Percentiles rank a stretch among this genome's conserved stretches.
Conservation (phyloP, 2,113 vertebrate genomes). For the Trachemys scripta region DNA sequence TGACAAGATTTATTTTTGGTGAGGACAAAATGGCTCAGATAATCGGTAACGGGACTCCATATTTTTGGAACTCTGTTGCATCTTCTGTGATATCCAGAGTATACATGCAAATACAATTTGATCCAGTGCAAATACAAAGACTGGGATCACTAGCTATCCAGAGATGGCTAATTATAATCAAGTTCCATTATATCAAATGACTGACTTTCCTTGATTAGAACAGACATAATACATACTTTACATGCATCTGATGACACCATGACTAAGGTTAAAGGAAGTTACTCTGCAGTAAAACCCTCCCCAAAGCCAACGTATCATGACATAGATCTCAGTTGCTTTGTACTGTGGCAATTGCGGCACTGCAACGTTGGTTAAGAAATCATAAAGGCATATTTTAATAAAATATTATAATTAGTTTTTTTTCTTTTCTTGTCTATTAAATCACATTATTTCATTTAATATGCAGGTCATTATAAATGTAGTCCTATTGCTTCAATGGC, state of each 20-base stretch:
- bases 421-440: neutral
- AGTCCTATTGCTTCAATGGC: neutral
- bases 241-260: neutral
- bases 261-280: neutral
- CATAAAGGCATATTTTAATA: neutral
- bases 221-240: neutral
- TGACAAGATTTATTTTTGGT: neutral
- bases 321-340: fast-evolving
- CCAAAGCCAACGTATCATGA: fast-evolving
- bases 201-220: neutral
- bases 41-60: neutral
- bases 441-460: fast-evolving
- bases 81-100: neutral
- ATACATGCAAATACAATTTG: neutral
- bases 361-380: neutral
- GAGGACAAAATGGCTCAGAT: neutral
- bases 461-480: fast-evolving
- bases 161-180: neutral
- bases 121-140: neutral
- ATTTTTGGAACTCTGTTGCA: neutral
- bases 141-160: fast-evolving
- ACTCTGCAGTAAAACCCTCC: neutral
- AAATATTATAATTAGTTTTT: neutral
- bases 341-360: neutral
- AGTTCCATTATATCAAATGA: neutral